Base-by-base conservation (phyloP, 2,888 invertebrate species). In the Mellilla xanthometata region DNA sequence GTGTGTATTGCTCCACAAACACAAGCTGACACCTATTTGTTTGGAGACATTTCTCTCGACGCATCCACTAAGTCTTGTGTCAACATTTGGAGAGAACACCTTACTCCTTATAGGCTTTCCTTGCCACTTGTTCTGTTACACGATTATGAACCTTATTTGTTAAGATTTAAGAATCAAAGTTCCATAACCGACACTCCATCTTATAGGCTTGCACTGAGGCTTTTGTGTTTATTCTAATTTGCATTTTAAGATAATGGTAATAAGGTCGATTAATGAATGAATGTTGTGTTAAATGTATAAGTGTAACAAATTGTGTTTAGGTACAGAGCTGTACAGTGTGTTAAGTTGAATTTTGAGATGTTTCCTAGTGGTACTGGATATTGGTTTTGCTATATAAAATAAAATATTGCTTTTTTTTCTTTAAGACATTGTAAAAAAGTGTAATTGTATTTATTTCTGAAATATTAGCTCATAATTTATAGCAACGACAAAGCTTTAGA, bases 31-130 rank as follows among this genome's bases (percentile, higher is more conserved):
- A 83, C 83, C 81, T 80, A 65, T 56, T 54, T 77, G 75, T 81
- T 80, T 76, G 80, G 75, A 73, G 74, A 81, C 80, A 81, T 82
- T 80, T 81, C 82, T 81, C 76, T 70, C 65, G 74, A 74, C 78
- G 74, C 71, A 72, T 75, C 61, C 74, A 76, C 76, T 79, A 80
- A 84, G 83, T 73, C 76, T 76, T 60, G 65, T 66, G 82, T 78
- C 78, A 84, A 85, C 83, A 81, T 85, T 85, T 82, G 75, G 60
- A 42, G 57, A 72, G 72, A 68, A 72, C 74, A 80, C 81, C 81
- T 80, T 73, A 74, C 75, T 76, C 72, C 71, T 75, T 67, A 48
- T 67, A 68, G 58, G 64, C 54, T 49, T 39, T 45, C 39, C 35
- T 48, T 43, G n/a, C 41, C 41, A 49, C 47, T 53, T 44, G 43